These are phyloP conservation scores for Carassius auratus DNA, from an alignment of 2,113 vertebrate species.

Conservation along the genomic window DNA sequence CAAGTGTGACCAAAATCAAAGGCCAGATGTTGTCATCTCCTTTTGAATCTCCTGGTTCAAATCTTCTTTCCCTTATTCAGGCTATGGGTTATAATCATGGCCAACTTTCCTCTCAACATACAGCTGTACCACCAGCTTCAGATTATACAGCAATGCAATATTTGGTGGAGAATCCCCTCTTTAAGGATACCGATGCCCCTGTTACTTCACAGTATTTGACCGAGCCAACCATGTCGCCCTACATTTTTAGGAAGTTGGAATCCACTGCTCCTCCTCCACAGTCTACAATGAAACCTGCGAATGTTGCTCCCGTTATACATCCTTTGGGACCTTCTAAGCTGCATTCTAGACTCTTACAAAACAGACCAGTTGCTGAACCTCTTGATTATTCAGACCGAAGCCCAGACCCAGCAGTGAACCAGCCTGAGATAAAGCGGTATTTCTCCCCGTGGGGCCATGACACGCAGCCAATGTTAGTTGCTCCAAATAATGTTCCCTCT, in stretches of 20 bases:
- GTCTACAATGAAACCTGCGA: not conserved
- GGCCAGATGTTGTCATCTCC: constrained; percentile 3
- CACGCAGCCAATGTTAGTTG: too few relatives aligned
- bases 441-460: not conserved
- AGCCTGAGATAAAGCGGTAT: not conserved
- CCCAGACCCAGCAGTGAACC: not conserved
- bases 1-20: not conserved
- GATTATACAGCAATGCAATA: not conserved
- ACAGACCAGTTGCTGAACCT: not conserved
- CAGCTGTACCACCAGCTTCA: not conserved
- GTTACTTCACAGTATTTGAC: not conserved
- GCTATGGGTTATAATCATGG: not conserved
- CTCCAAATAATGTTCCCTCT: not conserved
- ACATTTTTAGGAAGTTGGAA: constrained; percentile 1
- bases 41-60: not conserved
- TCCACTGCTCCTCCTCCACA: not conserved
- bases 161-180: not conserved
- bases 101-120: not conserved
- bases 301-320: not conserved
- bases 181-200: not conserved
- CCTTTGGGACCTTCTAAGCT: too few relatives aligned
- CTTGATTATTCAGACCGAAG: not conserved
- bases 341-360: not conserved
- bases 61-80: not conserved
- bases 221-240: not conserved